Conservation (phyloP, 2,113 vertebrate species). For the Caloenas nicobarica region DNA sequence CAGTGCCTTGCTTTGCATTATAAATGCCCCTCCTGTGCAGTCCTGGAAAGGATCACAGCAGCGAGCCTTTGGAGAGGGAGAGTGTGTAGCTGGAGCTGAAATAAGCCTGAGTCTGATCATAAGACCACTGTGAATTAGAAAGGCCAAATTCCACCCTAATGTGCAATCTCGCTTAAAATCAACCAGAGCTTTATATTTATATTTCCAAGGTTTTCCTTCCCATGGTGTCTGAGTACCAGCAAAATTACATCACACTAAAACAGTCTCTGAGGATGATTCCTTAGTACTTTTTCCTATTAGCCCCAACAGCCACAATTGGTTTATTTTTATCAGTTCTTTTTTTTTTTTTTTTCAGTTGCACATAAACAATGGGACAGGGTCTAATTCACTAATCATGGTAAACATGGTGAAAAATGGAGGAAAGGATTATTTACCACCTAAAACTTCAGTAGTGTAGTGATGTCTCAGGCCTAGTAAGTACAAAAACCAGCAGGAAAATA, state of each 20-base stretch:
- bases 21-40: conserved; percentile 40
- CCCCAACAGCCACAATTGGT: neutral
- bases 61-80: neutral
- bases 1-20: neutral
- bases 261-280: conserved; percentile 11
- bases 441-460: neutral
- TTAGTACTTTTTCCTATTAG: neutral
- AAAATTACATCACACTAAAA: conserved; percentile 43
- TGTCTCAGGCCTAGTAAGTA: neutral
- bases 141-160: conserved; percentile 30
- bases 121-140: conserved; percentile 54
- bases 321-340: neutral
- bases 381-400: neutral
- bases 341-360: neutral
- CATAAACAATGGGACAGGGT: neutral
- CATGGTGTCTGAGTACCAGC: conserved; percentile 12
- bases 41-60: conserved; percentile 10
- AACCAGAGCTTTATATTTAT: conserved; percentile 24
- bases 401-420: neutral
- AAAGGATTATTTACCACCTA: neutral
- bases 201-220: conserved; percentile 43
- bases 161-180: conserved; percentile 38
- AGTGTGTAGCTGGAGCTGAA: neutral
- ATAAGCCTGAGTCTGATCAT: conserved; percentile 9
- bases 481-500: neutral